Conservation (phyloP, 2,797 vertebrate genomes). For the Lithobates sylvaticus region DNA sequence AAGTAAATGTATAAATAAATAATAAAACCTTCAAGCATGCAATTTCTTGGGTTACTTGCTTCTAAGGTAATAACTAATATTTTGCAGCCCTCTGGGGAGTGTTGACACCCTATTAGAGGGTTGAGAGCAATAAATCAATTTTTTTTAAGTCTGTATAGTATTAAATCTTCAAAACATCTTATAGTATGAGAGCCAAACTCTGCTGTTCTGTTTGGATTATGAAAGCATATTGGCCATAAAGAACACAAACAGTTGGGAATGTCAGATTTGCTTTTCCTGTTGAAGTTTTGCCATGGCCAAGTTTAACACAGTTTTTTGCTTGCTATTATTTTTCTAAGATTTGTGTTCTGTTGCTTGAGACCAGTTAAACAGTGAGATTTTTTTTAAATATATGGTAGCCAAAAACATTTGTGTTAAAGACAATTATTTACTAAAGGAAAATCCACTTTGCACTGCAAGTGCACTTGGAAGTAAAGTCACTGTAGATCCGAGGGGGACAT, state of each 20-base stretch:
- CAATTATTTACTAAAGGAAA: too few species aligned
- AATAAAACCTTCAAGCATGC: conserved; percentile 46
- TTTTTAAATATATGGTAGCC: not conserved
- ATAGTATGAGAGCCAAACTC: conserved; percentile 53
- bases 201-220: conserved; percentile 62
- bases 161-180: conserved; percentile 61
- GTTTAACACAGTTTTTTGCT: conserved; percentile 46
- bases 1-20: conserved; percentile 15
- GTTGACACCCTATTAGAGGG: conserved; percentile 61
- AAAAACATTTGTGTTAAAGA: too few species aligned
- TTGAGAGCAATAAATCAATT: conserved; percentile 59
- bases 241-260: conserved; percentile 58
- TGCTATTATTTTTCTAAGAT: conserved; percentile 14
- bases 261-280: conserved; percentile 57
- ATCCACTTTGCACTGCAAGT: too few species aligned
- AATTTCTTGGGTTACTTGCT: conserved; percentile 50
- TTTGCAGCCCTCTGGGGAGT: conserved; percentile 57
- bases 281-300: conserved; percentile 51
- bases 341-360: conserved; percentile 6
- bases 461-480: too few species aligned
- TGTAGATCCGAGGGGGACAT: too few species aligned
- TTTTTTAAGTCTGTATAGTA: conserved; percentile 55
- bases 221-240: conserved; percentile 58
- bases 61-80: conserved; percentile 57
- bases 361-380: not conserved